phyloP scores from a whole-genome alignment of 2,888 invertebrate species.

The Drosophila mettleri region DNA sequence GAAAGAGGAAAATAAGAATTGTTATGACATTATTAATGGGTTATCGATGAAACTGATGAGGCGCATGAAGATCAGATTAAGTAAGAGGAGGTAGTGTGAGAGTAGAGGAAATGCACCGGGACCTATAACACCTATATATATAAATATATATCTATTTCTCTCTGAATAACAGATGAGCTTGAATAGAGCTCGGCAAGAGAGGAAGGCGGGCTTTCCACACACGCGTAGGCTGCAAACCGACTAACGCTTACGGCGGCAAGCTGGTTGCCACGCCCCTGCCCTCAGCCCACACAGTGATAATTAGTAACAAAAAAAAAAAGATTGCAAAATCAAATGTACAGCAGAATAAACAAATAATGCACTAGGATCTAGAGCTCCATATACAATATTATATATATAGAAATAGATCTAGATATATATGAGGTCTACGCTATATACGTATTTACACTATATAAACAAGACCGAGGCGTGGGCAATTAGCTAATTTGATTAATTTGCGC shows the following conservation, averaged over 20 bases:
- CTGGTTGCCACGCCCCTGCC: background rate
- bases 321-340: slow-evolving; percentile 23
- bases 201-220: background rate
- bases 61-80: too few species aligned
- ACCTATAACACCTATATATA: too few species aligned
- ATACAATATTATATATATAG: slow-evolving; percentile 30
- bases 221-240: background rate
- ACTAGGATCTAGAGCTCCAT: slow-evolving; percentile 58
- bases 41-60: too few species aligned
- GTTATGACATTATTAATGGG: too few species aligned
- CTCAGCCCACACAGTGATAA: slow-evolving; percentile 17
- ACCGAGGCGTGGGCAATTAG: slow-evolving; percentile 48
- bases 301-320: slow-evolving; percentile 28
- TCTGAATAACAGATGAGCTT: background rate
- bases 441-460: slow-evolving; percentile 25
- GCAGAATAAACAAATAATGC: slow-evolving; percentile 36
- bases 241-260: slow-evolving; percentile 50
- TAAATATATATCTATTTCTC: too few species aligned
- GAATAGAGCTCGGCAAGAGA: background rate
- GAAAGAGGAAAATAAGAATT: background rate
- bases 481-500: slow-evolving; percentile 43
- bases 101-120: too few species aligned
- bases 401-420: slow-evolving; percentile 35
- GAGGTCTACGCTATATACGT: slow-evolving; percentile 32
- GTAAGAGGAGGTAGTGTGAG: too few species aligned